Evolutionary conservation across 2,113 vertebrate genomes (phyloP), one percentile per base, ranked within the genome.

Genomic region (Proteles cristata): DNA sequence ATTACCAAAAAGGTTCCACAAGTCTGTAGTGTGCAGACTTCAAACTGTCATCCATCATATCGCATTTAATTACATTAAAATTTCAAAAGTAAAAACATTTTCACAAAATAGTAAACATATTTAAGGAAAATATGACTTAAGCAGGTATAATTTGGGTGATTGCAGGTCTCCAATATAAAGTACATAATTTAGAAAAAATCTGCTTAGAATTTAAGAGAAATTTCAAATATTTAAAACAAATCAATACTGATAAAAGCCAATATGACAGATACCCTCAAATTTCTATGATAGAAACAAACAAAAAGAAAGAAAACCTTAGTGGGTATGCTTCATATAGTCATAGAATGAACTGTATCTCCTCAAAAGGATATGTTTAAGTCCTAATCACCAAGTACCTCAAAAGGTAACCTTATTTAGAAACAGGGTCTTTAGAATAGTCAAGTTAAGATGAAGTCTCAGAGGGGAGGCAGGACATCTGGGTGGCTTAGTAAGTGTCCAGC

Each of bases 211-310:
- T 90, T 88, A 86, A 91, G 55, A 95, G 74, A 84, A 33, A 11
- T 35, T 95, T 83, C 17, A 94, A 11, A 39, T 65, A 97, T 69
- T 94, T 90, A 84, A 69, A 96, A 83, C n/a, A 87, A 50, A 89
- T 31, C 21, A 80, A 28, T 10, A 95, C 83, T 1, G 83, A 71
- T 77, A 82, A 93, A 90, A 93, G 66, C 14, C 15, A 97, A 63
- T 79, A 53, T 53, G 39, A 14, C n/a, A 96, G 21, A 82, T 48
- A 68, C 50, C 33, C 11, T 71, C 76, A 79, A 73, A 93, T 58
- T 50, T 74, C n/a, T 93, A 87, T 48, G 50, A 88, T 0, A 88
- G 23, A 88, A 93, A 92, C n/a, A 88, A 86, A 76, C 4, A 45
- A 9, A 82, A 23, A 48, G 58, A 53, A 35, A 63, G 58, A 53